Base-by-base conservation (phyloP, 1,140 invertebrate genomes). In the Pseudomyrmex cubaensis region DNA sequence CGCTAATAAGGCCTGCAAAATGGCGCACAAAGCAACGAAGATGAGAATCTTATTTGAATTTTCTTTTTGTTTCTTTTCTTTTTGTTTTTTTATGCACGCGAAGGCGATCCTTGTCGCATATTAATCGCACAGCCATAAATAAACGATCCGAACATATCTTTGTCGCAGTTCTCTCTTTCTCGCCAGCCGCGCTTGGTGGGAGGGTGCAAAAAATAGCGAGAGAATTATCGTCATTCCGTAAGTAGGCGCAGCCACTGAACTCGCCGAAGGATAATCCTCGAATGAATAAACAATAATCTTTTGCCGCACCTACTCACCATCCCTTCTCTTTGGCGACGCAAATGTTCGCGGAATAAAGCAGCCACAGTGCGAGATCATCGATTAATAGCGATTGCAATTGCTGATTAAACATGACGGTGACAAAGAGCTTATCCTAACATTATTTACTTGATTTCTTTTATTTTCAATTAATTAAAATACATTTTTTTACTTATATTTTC, bases 1-100 rank as follows among this genome's bases (percentile, higher is more conserved):
- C 95, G 82, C 97, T 97, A 89, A 98, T 97, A 5, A 98, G 92
- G 69, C 97, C 97, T 98, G 90, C 35, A 92, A 72, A 97, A 97
- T 12, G 12, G 13, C 98, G 89, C 46, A 95, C 50, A 77, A 64
- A 94, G 7, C 8, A 82, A 86, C 12, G 1, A 0, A 15, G n/a
- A 48, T 17, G 5, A 77, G n/a, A 69, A 20, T 12, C 22, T 57
- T 25, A 5, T 15, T 25, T 46, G 3, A 62, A 50, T 75, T 66
- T 76, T 48, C 44, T 46, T 17, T 76, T 12, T 50, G 57, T 82
- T 54, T 35, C 5, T 54, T 13, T 35, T 35, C 20, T 46, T 46
- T 59, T 56, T 20, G 44, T 15, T 72, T 54, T 52, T 52, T 59
- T 25, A 20, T 20, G 67, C 20, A 59, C 48, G 10, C 7, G 9